Evolutionary conservation across 1,140 invertebrate species (phyloP).

Genomic region (Hyles euphorbiae): DNA sequence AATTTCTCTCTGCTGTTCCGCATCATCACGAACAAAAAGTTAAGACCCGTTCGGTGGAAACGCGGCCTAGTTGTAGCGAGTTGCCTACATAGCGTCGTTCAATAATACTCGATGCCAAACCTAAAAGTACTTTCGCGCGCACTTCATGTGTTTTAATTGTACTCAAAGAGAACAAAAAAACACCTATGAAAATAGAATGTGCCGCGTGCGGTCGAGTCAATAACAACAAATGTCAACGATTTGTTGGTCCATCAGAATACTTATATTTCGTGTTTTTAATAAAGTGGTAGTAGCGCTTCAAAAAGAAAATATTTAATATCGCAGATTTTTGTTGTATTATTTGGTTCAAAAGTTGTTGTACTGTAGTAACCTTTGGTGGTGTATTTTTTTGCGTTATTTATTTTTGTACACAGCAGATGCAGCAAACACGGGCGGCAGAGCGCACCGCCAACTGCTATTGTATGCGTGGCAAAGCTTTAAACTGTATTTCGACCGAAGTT

Average conservation of each 20-base stretch:
- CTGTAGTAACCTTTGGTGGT: background rate
- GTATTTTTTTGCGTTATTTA: background rate
- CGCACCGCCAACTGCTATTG: conserved; percentile 5
- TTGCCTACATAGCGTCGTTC: conserved; percentile 32
- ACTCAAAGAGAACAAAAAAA: conserved; percentile 30
- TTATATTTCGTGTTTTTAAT: background rate
- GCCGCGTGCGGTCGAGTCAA: conserved; percentile 13
- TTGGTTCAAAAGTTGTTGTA: background rate
- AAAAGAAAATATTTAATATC: too few relatives aligned
- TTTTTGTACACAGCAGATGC: background rate
- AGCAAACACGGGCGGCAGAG: too few relatives aligned
- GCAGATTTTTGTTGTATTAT: too few relatives aligned
- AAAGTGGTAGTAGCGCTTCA: background rate
- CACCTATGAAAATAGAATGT: conserved; percentile 24
- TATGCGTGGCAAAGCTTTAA: conserved; percentile 6
- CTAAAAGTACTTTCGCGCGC: conserved; percentile 31
- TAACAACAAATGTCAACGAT: conserved; percentile 16
- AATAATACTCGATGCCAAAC: conserved; percentile 21
- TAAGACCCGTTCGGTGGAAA: conserved; percentile 58
- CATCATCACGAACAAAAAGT: conserved; percentile 64
- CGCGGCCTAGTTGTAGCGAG: conserved; percentile 55
- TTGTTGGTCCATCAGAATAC: background rate
- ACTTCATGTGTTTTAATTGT: conserved; percentile 35
- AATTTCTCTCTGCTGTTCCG: conserved; percentile 71
- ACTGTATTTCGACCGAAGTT: conserved; percentile 10